Evolutionary conservation across 2,888 invertebrate species (phyloP).

Genomic region (Cataglyphis livida): DNA sequence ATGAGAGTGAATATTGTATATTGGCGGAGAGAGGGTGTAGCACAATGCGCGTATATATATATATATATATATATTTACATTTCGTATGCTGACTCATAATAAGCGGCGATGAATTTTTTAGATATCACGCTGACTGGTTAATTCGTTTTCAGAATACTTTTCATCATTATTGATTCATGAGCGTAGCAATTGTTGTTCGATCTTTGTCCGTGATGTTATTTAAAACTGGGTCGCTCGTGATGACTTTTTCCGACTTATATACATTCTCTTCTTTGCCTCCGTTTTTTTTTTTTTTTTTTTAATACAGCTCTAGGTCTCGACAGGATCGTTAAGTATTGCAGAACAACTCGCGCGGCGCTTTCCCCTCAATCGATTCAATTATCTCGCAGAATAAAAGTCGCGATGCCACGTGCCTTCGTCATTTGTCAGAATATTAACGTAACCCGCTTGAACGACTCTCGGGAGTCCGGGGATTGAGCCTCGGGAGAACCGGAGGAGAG

Average conservation of each 20-base stretch:
- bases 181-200: background rate
- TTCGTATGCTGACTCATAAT: background rate
- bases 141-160: background rate
- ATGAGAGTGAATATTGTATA: slow-evolving; percentile 4
- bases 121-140: background rate
- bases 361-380: slow-evolving; percentile 39
- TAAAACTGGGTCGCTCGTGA: background rate
- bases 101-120: slow-evolving; percentile 18
- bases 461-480: slow-evolving; percentile 27
- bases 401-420: slow-evolving; percentile 28
- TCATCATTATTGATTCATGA: background rate
- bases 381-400: slow-evolving; percentile 5
- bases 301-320: background rate
- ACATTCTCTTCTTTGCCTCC: background rate
- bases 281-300: background rate
- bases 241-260: background rate
- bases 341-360: slow-evolving; percentile 9
- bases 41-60: background rate
- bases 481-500: background rate
- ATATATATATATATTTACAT: background rate
- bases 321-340: slow-evolving; percentile 12
- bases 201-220: background rate
- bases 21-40: background rate
- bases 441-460: slow-evolving; percentile 48
- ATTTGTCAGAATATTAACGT: slow-evolving; percentile 55